A percentile compares a stretch with the other conserved stretches of the same genome.
These are phyloP conservation scores for Gymnothorax javanicus DNA, from an alignment of 2,797 vertebrate species.

Conservation along the genomic window DNA sequence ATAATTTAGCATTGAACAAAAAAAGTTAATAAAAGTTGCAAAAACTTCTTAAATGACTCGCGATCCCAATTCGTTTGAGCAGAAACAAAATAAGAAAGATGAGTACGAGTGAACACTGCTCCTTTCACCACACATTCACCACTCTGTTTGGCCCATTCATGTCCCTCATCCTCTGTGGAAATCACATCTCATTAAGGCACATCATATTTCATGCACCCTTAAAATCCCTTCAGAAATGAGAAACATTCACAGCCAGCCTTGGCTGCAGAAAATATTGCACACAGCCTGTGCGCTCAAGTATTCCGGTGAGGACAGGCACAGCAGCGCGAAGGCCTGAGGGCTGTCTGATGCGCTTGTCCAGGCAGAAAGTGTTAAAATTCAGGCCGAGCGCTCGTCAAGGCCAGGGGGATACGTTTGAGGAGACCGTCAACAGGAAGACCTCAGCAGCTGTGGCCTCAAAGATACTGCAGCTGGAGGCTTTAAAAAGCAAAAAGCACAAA, in stretches of 20 bases:
- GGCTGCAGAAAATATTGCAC: not conserved
- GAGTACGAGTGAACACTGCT: not conserved
- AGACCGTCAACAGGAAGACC: slow-evolving; percentile 33
- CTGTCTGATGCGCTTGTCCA: slow-evolving; percentile 2
- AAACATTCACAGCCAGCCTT: not conserved
- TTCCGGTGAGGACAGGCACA: not conserved
- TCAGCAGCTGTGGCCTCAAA: slow-evolving; percentile 50
- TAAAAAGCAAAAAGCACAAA: slow-evolving; percentile 51
- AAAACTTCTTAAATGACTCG: too few relatives aligned
- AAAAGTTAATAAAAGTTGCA: too few relatives aligned
- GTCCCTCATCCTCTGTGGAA: not conserved
- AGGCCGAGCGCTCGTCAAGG: slow-evolving; percentile 20
- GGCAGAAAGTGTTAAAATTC: slow-evolving; percentile 23
- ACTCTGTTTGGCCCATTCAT: not conserved
- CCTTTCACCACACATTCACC: not conserved
- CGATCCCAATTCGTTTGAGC: too few relatives aligned
- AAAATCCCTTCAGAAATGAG: not conserved
- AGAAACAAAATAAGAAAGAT: not conserved
- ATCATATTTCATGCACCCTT: not conserved
- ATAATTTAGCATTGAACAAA: too few relatives aligned
- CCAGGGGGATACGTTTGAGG: slow-evolving; percentile 28
- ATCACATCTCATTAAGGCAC: not conserved
- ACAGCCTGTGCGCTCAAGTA: not conserved
- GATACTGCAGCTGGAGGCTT: slow-evolving; percentile 38
- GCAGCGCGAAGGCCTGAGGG: not conserved